phyloP scores from a whole-genome alignment of 2,888 invertebrate genomes.

The Synanthedon myopaeformis region DNA sequence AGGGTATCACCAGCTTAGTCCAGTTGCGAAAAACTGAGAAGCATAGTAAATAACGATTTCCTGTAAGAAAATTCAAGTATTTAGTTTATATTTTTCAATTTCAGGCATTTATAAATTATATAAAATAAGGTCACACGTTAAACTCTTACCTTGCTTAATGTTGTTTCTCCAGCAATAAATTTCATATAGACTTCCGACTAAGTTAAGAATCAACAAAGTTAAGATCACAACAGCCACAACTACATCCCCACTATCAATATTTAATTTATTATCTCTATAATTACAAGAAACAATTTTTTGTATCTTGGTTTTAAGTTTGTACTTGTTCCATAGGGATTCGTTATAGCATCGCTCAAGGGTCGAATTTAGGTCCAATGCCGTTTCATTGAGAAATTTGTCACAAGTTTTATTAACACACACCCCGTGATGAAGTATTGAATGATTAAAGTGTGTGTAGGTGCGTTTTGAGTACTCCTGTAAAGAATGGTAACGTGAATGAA shows the following conservation, averaged over 20 bases:
- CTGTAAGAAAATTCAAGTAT: constrained; percentile 5
- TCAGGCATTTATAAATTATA: too few relatives aligned
- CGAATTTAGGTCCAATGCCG: not conserved
- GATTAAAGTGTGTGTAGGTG: constrained; percentile 3
- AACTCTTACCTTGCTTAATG: not conserved
- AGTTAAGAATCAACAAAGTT: constrained; percentile 15
- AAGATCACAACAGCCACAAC: constrained; percentile 10
- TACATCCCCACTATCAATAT: constrained; percentile 7
- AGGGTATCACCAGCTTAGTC: constrained; percentile 10
- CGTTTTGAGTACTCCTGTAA: constrained; percentile 5
- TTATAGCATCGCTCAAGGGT: constrained; percentile 13
- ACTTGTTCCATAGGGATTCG: constrained; percentile 9
- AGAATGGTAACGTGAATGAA: not conserved
- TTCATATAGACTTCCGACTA: constrained; percentile 14
- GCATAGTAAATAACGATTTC: constrained; percentile 12
- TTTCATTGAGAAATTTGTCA: not conserved
- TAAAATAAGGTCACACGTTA: not conserved
- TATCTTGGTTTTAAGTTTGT: constrained; percentile 13
- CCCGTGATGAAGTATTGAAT: constrained; percentile 1
- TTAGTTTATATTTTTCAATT: too few relatives aligned
- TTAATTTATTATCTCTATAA: not conserved
- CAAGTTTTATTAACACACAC: constrained; percentile 5
- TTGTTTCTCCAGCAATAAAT: constrained; percentile 1
- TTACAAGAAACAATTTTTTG: constrained; percentile 6
- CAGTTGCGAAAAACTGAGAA: constrained; percentile 28